A percentile compares a stretch with the other conserved stretches of the same genome.
These are phyloP conservation scores for Heliconius nattereri DNA, from an alignment of 1,140 invertebrate genomes.

Conservation along the genomic window DNA sequence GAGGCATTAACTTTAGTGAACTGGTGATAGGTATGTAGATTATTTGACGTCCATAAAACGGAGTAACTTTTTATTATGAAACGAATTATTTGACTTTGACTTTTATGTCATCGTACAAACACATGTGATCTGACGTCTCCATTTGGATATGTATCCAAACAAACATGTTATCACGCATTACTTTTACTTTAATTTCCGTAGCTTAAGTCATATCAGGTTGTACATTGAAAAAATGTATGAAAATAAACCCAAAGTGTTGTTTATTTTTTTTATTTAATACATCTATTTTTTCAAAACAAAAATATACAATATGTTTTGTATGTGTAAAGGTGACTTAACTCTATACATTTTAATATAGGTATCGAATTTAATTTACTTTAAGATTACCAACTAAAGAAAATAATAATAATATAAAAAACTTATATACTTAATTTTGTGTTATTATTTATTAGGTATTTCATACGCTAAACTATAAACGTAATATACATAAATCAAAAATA, in stretches of 20 bases:
- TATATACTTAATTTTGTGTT: constrained; percentile 5
- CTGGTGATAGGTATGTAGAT: too few species aligned
- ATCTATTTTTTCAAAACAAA: constrained; percentile 23
- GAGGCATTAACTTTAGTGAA: too few species aligned
- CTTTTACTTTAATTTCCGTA: too few species aligned
- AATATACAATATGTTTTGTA: constrained; percentile 21
- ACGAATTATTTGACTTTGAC: too few species aligned
- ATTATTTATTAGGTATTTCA: not conserved
- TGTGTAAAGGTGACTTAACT: constrained; percentile 1
- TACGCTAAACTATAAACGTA: constrained; percentile 14
- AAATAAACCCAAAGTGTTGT: constrained; percentile 1
- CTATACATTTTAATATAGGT: not conserved
- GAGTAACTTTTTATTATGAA: too few species aligned
- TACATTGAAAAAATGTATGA: not conserved
- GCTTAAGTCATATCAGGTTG: too few species aligned
- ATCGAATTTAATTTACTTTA: not conserved
- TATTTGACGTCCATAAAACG: too few species aligned
- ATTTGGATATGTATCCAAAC: too few species aligned
- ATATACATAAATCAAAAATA: constrained; percentile 6
- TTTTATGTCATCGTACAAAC: too few species aligned
- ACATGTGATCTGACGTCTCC: too few species aligned
- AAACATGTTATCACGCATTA: too few species aligned
- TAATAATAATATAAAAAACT: not conserved
- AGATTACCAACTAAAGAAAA: not conserved
- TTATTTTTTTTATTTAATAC: constrained; percentile 25